Percentiles rank a stretch among this genome's conserved stretches.
phyloP scores from a whole-genome alignment of 2,113 vertebrate species.

The Brachypodius melanocephalos region DNA sequence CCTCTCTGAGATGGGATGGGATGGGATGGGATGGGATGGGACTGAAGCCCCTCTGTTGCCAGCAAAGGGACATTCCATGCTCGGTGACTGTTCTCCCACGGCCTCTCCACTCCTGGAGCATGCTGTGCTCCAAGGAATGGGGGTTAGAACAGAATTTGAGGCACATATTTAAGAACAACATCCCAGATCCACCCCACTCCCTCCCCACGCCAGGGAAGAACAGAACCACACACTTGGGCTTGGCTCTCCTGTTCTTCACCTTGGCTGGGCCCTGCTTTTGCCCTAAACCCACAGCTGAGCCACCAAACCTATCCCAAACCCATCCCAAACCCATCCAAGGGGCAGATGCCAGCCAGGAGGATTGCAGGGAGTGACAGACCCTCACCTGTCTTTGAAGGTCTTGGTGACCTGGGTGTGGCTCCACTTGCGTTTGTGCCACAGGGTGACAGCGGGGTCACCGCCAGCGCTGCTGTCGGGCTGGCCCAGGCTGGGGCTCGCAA shows the following conservation, averaged over 20 bases:
- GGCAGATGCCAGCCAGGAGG: background rate
- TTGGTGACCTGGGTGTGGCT: conserved; percentile 37
- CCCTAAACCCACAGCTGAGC: background rate
- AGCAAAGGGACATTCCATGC: background rate
- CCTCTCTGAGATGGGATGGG: background rate
- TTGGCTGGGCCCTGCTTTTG: background rate
- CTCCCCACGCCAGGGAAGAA: background rate
- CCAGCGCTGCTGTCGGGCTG: conserved; percentile 13
- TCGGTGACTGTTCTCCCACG: background rate
- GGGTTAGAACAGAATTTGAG: background rate
- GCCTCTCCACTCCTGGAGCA: background rate
- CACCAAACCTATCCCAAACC: background rate
- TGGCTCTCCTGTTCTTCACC: background rate
- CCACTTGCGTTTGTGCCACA: conserved; percentile 66
- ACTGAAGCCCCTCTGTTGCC: background rate
- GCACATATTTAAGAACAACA: background rate
- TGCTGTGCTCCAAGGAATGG: accelerated
- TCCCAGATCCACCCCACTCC: background rate
- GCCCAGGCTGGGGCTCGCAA: conserved; percentile 57
- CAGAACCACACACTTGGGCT: background rate
- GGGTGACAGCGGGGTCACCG: background rate
- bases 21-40: background rate
- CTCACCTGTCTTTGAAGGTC: conserved; percentile 71
- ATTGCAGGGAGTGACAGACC: background rate
- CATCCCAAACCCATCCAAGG: background rate